A percentile compares a stretch with the other conserved stretches of the same genome.
phyloP scores from a whole-genome alignment of 2,113 vertebrate genomes.

The Chunga burmeisteri region DNA sequence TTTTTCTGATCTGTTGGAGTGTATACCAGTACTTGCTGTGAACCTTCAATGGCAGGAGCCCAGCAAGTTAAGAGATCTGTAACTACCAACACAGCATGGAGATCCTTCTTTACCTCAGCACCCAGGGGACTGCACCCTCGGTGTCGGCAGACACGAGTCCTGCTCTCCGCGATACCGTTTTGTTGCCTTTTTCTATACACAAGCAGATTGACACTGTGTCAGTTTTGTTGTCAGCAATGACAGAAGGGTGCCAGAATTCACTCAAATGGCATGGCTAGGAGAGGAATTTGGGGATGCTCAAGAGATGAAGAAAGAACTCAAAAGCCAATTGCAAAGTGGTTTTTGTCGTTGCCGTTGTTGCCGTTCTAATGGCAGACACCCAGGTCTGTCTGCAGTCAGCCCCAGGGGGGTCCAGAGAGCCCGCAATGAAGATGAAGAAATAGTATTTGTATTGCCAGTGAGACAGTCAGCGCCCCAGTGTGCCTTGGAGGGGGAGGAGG shows the following conservation, averaged over 20 bases:
- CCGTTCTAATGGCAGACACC: neutral
- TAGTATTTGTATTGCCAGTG: constrained; percentile 29
- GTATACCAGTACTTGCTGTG: neutral
- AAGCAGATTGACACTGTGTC: constrained; percentile 2
- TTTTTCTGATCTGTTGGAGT: neutral
- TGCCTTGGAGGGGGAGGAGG: constrained; percentile 10
- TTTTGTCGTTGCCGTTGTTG: neutral
- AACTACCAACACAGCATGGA: neutral
- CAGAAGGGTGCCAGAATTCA: constrained; percentile 43
- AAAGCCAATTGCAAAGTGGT: constrained; percentile 18
- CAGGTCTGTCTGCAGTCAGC: constrained; percentile 20
- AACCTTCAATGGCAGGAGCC: neutral
- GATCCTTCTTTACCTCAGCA: constrained; percentile 2
- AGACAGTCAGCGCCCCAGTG: constrained; percentile 39
- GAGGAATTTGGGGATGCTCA: neutral
- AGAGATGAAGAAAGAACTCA: neutral
- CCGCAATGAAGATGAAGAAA: neutral
- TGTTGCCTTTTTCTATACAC: neutral
- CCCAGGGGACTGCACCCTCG: neutral
- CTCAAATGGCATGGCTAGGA: constrained; percentile 24
- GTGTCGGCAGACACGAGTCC: neutral
- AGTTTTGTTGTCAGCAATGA: constrained; percentile 11
- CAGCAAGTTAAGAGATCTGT: constrained; percentile 13
- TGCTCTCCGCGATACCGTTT: neutral
- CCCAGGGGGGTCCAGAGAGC: constrained; percentile 25